These are phyloP conservation scores for Etia nguti DNA, from an alignment of 2,113 vertebrate species.

Conservation along the genomic window DNA sequence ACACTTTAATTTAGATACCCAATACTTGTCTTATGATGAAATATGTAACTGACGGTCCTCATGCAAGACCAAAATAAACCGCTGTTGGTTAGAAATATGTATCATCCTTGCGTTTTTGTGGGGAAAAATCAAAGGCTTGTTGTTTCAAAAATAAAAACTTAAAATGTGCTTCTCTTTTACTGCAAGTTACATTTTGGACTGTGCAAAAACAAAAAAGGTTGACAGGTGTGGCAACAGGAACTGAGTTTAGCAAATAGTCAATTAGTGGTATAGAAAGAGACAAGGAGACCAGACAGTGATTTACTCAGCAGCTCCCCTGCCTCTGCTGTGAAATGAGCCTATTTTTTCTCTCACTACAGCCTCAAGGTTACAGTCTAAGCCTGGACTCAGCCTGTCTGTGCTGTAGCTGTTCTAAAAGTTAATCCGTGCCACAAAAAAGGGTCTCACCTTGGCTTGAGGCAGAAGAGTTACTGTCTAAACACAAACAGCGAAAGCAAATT, in stretches of 20 bases:
- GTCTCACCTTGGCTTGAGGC: neutral
- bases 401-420: neutral
- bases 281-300: constrained; percentile 1
- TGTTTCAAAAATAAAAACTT: neutral
- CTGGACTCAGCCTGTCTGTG: neutral
- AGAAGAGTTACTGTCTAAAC: neutral
- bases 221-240: neutral
- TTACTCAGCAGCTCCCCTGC: neutral
- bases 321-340: neutral
- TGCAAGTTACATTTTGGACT: neutral
- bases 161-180: neutral
- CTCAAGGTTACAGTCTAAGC: neutral
- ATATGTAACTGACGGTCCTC: neutral
- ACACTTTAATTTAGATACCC: neutral
- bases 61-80: neutral
- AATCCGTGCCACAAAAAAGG: neutral
- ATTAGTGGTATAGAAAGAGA: neutral
- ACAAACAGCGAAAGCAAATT: neutral
- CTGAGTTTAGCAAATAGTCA: neutral
- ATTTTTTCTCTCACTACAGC: neutral
- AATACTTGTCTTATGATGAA: neutral
- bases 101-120: neutral
- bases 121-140: neutral
- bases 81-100: neutral
- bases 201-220: neutral